Percentiles rank a stretch among this genome's conserved stretches.
Conservation (phyloP, 2,797 vertebrate genomes). For the Coranthus polyacanthus region DNA sequence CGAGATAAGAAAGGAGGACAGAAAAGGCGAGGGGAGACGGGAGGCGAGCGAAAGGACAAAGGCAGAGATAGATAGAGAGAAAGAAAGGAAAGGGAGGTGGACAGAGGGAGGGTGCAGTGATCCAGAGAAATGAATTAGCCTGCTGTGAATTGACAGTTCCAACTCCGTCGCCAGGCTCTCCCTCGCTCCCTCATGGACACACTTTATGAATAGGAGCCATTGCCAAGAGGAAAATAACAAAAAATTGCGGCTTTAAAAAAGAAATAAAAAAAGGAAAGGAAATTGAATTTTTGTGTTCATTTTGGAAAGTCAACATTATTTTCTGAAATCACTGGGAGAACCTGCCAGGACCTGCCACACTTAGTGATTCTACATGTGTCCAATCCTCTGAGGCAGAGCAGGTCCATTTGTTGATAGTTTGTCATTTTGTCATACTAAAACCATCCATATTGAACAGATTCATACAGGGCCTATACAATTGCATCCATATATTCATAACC, state of each 20-base stretch:
- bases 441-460: conserved; percentile 10
- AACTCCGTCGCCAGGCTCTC: conserved; percentile 9
- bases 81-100: conserved; percentile 18
- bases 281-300: conserved; percentile 14
- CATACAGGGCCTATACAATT: conserved; percentile 18
- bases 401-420: conserved; percentile 11
- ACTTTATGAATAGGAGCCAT: not conserved
- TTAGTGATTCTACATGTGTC: not conserved
- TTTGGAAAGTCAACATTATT: conserved; percentile 10
- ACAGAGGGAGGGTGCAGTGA: conserved; percentile 36
- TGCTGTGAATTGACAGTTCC: conserved; percentile 43
- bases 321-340: not conserved
- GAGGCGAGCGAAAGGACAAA: not conserved
- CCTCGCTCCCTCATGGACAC: not conserved
- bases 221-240: conserved; percentile 7
- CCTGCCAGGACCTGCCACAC: not conserved
- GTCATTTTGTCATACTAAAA: conserved; percentile 14
- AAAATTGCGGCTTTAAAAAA: conserved; percentile 4
- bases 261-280: not conserved
- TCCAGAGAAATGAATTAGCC: conserved; percentile 55
- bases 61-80: conserved; percentile 3
- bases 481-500: conserved; percentile 68
- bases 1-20: not conserved
- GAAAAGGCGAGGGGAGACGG: not conserved
- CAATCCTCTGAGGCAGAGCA: not conserved